Evolutionary conservation across 1,140 invertebrate genomes (phyloP), one percentile per base, ranked within the genome.

Genomic region (Thaumetopoea pityocampa): DNA sequence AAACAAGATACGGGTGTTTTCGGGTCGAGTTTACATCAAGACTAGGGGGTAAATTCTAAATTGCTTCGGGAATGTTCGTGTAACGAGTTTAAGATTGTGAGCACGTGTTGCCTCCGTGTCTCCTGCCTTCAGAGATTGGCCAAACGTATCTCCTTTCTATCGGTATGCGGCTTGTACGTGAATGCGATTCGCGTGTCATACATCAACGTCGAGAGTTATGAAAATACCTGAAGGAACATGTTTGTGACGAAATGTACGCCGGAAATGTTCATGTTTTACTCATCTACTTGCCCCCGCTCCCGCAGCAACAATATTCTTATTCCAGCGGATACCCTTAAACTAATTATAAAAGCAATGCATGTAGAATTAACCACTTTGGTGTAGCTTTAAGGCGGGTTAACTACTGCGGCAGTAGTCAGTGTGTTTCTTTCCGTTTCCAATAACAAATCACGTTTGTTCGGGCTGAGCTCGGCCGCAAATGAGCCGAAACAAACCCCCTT

Each of bases 61-160:
- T 72, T 67, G 61, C 61, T 58, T 40, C 37, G 23, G 51, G 51
- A 65, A 63, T 48, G 51, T 56, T 53, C 50, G 18, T 44, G 48
- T 69, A 77, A 77, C 72, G 72, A 77, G 68, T 56, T 70, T 76
- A 76, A 69, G 64, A 79, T 79, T 54, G 67, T 64, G 55, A 56
- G 52, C 68, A 76, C 72, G 65, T 69, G 68, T 65, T 35, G 50
- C 50, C 43, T 36, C 42, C 40, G 38, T 53, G 36, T 58, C 59
- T 60, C 51, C 45, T 35, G 49, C 36, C 26, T 40, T 59, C 35
- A 38, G 59, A 70, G 67, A 72, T 73, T 73, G 68, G 53, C 73
- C 48, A 63, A 72, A 67, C 59, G 52, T 65, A 60, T 61, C 60
- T 54, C 57, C 57, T 56, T 58, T 59, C 49, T 59, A 58, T 53